phyloP scores from a whole-genome alignment of 1,140 invertebrate species.

The Heliconius himera region DNA sequence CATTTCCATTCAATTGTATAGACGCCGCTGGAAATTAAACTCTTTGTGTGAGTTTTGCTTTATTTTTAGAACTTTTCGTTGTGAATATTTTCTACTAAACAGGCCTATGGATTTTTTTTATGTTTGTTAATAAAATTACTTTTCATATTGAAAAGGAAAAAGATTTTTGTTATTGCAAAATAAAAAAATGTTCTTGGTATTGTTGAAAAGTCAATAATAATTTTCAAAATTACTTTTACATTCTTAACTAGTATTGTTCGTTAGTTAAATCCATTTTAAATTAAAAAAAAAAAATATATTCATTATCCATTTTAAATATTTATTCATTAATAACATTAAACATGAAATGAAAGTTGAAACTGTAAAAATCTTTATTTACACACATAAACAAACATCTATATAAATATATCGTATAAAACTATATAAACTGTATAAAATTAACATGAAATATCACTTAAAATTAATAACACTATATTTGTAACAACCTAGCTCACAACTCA shows the following conservation, averaged over 20 bases:
- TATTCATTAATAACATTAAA: not conserved
- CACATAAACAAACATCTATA: slow-evolving; percentile 53
- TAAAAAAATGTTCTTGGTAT: no score
- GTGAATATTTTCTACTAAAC: not conserved
- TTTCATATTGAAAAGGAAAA: not conserved
- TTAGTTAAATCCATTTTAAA: no score
- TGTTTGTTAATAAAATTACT: not conserved
- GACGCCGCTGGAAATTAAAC: slow-evolving; percentile 38
- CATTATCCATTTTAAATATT: not conserved
- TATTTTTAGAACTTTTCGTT: not conserved
- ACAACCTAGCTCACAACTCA: slow-evolving; percentile 45
- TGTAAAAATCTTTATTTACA: slow-evolving; percentile 63
- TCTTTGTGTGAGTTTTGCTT: slow-evolving; percentile 17
- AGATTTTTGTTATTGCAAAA: not conserved
- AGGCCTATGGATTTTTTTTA: not conserved
- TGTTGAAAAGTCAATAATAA: no score
- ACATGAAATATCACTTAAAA: slow-evolving; percentile 38
- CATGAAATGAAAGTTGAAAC: slow-evolving; percentile 32
- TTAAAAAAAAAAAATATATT: no score
- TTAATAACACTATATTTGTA: slow-evolving; percentile 25
- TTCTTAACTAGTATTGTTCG: no score
- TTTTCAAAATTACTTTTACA: no score
- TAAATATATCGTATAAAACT: slow-evolving; percentile 40
- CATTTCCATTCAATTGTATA: slow-evolving; percentile 34
- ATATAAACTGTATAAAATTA: slow-evolving; percentile 45